Evolutionary conservation across 2,797 vertebrate genomes (phyloP), one percentile per base, ranked within the genome.

Genomic region (Xenopus petersii): DNA sequence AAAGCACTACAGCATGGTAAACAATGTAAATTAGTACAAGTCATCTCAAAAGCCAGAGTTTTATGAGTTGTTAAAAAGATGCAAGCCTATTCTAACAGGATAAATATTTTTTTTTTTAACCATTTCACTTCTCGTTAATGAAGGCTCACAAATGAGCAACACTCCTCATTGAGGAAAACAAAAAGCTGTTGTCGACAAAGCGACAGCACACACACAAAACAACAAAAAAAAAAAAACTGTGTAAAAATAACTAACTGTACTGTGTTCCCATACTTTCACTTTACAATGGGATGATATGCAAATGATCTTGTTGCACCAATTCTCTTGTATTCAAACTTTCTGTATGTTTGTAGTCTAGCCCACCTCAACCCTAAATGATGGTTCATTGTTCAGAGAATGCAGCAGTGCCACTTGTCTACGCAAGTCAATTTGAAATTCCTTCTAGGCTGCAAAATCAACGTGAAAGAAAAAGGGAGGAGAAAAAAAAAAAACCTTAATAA

Each of bases 141-240:
- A 97, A 95, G 92, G 96, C 95, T 98, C 95, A 93, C 93, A 95
- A 95, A 94, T 94, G 95, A 98, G 96, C 95, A 95, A 96, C 95
- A 93, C 93, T 98, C 97, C 97, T 99, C 97, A 97, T 94, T 98
- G 97, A 99, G 97, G 91, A 98, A 98, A 99, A 98, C 95, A 95
- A 98, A 99, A 98, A 95, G 94, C 94, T 95, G 94, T 97, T 98
- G 96, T 98, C 95, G 95, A 95, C 96, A 93, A 89, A 89, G 95
- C 95, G 94, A 97, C 96, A 98, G 94, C 96, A 95, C 95, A 94
- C 94, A 90, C 92, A 91, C 92, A 89, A 91, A 21, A 21, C 21
- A 21, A 21, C 26, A 91, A 88, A 75, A 91, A 86, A 92, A n/a
- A n/a, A 92, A 91, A 86, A 92, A 87, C 82, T 95, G 93, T 96